Conservation (phyloP, 2,888 invertebrate genomes). For the Thereva unica region DNA sequence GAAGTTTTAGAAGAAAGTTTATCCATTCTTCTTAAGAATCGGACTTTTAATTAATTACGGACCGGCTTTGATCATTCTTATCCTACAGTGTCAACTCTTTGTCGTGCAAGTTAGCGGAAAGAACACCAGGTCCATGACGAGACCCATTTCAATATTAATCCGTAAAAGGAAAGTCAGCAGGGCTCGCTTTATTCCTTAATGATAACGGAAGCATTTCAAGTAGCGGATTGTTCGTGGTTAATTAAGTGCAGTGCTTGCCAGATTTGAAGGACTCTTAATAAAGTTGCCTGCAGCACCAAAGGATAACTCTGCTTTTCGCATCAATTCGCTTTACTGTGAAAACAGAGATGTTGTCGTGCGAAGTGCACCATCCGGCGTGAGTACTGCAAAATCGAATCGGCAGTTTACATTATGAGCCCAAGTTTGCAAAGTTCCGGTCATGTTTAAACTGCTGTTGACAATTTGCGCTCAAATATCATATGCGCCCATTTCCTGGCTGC, state of each 20-base stretch:
- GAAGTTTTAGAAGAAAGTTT: slow-evolving; percentile 1
- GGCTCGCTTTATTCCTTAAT: neutral
- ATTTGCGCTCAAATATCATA: slow-evolving; percentile 30
- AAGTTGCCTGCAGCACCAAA: no score
- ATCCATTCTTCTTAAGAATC: neutral
- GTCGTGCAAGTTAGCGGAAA: slow-evolving; percentile 2
- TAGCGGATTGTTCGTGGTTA: slow-evolving; percentile 17
- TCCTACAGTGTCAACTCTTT: slow-evolving; percentile 17
- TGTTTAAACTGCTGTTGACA: slow-evolving; percentile 25
- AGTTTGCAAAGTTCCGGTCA: slow-evolving; percentile 10
- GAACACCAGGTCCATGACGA: neutral
- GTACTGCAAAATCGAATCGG: no score
- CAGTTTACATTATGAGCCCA: slow-evolving; percentile 10
- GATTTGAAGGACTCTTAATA: no score
- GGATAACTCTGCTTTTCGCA: no score
- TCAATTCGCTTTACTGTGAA: no score
- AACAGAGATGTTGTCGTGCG: no score
- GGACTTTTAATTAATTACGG: slow-evolving; percentile 24
- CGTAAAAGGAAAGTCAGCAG: neutral
- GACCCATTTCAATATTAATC: slow-evolving; percentile 1
- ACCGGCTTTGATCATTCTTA: slow-evolving; percentile 7
- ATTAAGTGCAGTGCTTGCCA: slow-evolving; percentile 23
- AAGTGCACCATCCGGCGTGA: no score
- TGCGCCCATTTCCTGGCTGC: slow-evolving; percentile 3
- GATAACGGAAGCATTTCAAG: slow-evolving; percentile 7